Evolutionary conservation across 2,888 invertebrate species (phyloP).

Genomic region (Chaitophorus viminalis): DNA sequence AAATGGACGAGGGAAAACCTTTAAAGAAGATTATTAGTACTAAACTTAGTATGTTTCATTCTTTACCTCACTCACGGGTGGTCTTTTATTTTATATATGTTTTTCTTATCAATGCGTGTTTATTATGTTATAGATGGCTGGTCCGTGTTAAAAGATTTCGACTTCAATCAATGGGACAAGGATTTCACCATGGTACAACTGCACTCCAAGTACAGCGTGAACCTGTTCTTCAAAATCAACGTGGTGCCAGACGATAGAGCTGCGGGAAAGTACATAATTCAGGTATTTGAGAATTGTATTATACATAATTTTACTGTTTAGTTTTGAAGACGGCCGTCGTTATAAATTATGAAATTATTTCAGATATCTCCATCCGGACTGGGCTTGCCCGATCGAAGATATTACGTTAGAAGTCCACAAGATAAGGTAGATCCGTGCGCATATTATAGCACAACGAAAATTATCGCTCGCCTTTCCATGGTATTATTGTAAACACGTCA

Average conservation of each 20-base stretch:
- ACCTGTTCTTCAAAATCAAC: constrained; percentile 70
- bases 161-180: constrained; percentile 68
- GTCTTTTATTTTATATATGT: constrained; percentile 17
- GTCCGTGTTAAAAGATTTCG: constrained; percentile 69
- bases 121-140: constrained; percentile 69
- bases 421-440: constrained; percentile 66
- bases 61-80: not conserved
- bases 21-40: constrained; percentile 68
- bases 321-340: not conserved
- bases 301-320: not conserved
- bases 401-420: constrained; percentile 68
- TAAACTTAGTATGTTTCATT: constrained; percentile 68
- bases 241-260: constrained; percentile 70
- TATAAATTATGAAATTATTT: constrained; percentile 8
- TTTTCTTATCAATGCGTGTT: not conserved
- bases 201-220: constrained; percentile 69
- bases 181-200: constrained; percentile 68
- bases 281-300: constrained; percentile 65
- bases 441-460: not conserved
- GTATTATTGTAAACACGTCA: not conserved
- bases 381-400: constrained; percentile 70
- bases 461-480: not conserved
- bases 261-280: constrained; percentile 69
- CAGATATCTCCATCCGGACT: constrained; percentile 70
- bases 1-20: constrained; percentile 68